Evolutionary conservation across 1,140 invertebrate genomes (phyloP).

Genomic region (Mycetomoellerius zeteki): DNA sequence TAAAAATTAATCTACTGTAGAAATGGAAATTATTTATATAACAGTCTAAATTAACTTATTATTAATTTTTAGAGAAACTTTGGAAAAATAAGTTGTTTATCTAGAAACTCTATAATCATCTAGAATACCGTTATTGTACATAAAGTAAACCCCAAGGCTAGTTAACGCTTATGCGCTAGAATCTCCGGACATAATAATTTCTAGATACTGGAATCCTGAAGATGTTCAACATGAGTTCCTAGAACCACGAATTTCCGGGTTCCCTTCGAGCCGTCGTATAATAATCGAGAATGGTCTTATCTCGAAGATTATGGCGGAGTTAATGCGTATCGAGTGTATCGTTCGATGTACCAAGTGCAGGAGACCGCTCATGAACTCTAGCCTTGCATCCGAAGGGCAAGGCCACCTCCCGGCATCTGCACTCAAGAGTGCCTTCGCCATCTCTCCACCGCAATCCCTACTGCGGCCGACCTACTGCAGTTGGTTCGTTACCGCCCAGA

Average conservation of each 20-base stretch:
- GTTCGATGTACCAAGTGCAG: slow-evolving; percentile 40
- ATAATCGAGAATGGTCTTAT: slow-evolving; percentile 12
- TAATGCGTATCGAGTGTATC: slow-evolving; percentile 16
- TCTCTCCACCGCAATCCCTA: slow-evolving; percentile 52
- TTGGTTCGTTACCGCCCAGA: slow-evolving; percentile 75
- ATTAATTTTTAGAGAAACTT: background rate
- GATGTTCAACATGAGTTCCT: background rate
- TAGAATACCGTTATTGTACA: background rate
- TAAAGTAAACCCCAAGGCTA: background rate
- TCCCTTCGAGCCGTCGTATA: background rate
- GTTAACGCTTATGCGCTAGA: background rate
- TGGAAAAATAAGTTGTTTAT: background rate
- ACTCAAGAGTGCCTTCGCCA: slow-evolving; percentile 26
- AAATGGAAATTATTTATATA: too few species aligned
- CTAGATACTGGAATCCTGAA: too few species aligned
- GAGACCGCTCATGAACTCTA: slow-evolving; percentile 78
- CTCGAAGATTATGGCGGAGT: slow-evolving; percentile 1
- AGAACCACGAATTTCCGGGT: slow-evolving; percentile 18
- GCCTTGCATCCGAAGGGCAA: slow-evolving; percentile 79
- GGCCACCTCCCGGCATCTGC: slow-evolving; percentile 69
- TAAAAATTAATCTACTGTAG: too few species aligned
- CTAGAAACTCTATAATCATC: slow-evolving; percentile 1
- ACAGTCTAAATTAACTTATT: too few species aligned
- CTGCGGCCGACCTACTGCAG: slow-evolving; percentile 75
- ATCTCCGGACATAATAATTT: background rate